These are phyloP conservation scores for Oreochromis spilurus DNA, from an alignment of 2,113 vertebrate species.

Conservation along the genomic window DNA sequence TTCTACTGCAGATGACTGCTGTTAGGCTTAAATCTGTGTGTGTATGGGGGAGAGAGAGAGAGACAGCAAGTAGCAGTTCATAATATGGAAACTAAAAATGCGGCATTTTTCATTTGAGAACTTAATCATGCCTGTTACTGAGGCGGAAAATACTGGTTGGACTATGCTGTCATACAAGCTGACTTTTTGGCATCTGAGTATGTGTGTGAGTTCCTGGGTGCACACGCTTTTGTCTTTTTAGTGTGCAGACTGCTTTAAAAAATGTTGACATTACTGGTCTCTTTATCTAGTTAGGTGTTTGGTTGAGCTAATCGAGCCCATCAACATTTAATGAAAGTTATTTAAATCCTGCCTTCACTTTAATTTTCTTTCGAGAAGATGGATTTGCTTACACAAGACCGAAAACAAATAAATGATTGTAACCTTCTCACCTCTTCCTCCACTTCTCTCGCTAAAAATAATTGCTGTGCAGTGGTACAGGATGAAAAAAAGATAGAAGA, in stretches of 20 bases:
- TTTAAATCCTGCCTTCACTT: constrained; percentile 26
- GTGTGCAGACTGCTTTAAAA: background rate
- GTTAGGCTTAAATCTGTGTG: background rate
- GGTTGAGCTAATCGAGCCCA: constrained; percentile 15
- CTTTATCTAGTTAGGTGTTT: background rate
- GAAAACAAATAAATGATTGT: constrained; percentile 15
- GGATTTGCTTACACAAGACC: background rate
- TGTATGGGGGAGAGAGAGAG: background rate
- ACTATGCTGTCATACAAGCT: background rate
- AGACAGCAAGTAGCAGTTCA: background rate
- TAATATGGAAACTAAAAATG: background rate
- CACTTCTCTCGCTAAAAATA: background rate
- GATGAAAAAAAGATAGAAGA: background rate
- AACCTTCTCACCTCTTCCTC: background rate
- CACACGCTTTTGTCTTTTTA: background rate
- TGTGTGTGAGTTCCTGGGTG: background rate
- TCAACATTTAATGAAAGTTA: constrained; percentile 41
- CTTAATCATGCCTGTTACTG: background rate
- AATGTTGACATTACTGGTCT: background rate
- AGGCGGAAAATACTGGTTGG: background rate
- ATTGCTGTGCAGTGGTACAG: background rate
- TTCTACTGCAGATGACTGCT: constrained; percentile 8
- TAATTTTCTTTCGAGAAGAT: constrained; percentile 1
- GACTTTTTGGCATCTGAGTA: background rate
- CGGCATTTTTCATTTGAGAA: background rate